phyloP scores from a whole-genome alignment of 2,113 vertebrate species.

The Penelope pileata region DNA sequence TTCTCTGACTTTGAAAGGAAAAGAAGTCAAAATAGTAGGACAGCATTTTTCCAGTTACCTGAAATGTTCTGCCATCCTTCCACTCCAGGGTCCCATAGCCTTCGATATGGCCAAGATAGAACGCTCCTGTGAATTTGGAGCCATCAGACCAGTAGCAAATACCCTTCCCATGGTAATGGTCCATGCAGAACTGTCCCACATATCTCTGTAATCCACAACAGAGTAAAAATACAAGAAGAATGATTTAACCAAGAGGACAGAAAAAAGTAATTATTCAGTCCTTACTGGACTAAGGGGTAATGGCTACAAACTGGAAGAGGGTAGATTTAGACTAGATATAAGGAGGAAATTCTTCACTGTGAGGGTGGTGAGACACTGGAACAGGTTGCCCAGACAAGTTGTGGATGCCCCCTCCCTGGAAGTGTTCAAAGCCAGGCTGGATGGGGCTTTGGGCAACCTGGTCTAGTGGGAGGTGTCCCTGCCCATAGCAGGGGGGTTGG shows the following conservation, averaged over 20 bases:
- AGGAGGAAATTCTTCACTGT: too few relatives aligned
- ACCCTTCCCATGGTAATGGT: constrained; percentile 83
- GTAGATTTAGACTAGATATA: too few relatives aligned
- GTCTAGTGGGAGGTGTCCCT: too few relatives aligned
- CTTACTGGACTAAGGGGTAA: too few relatives aligned
- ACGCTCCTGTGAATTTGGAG: constrained; percentile 82
- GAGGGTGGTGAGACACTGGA: too few relatives aligned
- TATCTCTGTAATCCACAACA: constrained; percentile 75
- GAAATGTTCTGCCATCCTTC: constrained; percentile 77
- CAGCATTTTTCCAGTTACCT: constrained; percentile 74
- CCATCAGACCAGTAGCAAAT: constrained; percentile 82
- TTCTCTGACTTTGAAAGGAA: neutral
- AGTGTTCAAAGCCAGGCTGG: too few relatives aligned
- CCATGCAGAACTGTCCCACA: constrained; percentile 83
- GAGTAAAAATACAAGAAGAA: neutral
- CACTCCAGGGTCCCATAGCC: constrained; percentile 83
- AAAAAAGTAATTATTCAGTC: neutral
- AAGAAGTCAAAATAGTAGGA: neutral
- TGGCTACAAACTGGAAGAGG: too few relatives aligned
- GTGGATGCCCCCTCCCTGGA: too few relatives aligned
- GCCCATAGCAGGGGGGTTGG: too few relatives aligned
- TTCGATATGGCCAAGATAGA: constrained; percentile 87
- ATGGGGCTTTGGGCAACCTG: too few relatives aligned
- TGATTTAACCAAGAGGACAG: neutral
- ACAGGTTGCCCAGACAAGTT: too few relatives aligned